Conservation (phyloP, 2,888 invertebrate genomes). For the Drosophila birchii region DNA sequence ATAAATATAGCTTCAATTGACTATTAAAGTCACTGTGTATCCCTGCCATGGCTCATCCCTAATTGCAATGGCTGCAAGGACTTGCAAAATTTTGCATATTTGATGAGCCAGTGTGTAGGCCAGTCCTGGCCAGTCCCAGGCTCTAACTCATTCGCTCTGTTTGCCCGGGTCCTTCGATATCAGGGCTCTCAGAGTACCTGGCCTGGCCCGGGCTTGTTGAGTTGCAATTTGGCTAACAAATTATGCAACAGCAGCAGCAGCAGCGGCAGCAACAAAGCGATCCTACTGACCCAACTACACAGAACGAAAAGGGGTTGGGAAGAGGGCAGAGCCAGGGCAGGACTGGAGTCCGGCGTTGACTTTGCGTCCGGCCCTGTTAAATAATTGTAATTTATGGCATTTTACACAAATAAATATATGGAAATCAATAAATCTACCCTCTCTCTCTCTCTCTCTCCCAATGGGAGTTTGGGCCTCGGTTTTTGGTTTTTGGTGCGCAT, state of each 20-base stretch:
- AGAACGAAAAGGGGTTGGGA: background rate
- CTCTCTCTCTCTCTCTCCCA: conserved; percentile 41
- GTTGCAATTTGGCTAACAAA: conserved; percentile 78
- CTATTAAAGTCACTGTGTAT: conserved; percentile 37
- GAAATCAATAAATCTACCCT: conserved; percentile 74
- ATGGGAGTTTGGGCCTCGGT: conserved; percentile 50
- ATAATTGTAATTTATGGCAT: conserved; percentile 81
- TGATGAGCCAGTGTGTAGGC: conserved; percentile 56
- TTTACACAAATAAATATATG: conserved; percentile 78
- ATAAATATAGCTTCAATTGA: background rate
- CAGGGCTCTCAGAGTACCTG: conserved; percentile 10
- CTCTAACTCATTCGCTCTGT: conserved; percentile 1
- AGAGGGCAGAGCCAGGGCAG: background rate
- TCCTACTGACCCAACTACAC: conserved; percentile 69
- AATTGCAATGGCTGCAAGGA: conserved; percentile 40
- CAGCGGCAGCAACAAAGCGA: conserved; percentile 20
- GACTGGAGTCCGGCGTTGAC: conserved; percentile 49
- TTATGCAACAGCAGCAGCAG: conserved; percentile 60
- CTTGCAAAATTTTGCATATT: conserved; percentile 71
- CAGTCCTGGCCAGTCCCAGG: conserved; percentile 4
- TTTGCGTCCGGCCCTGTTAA: conserved; percentile 65
- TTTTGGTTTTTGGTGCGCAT: conserved; percentile 71
- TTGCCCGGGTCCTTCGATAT: conserved; percentile 22
- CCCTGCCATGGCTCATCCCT: conserved; percentile 33
- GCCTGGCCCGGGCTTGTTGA: conserved; percentile 69